Base-by-base conservation (phyloP, 1,140 invertebrate species). In the Rhyzopertha dominica region DNA sequence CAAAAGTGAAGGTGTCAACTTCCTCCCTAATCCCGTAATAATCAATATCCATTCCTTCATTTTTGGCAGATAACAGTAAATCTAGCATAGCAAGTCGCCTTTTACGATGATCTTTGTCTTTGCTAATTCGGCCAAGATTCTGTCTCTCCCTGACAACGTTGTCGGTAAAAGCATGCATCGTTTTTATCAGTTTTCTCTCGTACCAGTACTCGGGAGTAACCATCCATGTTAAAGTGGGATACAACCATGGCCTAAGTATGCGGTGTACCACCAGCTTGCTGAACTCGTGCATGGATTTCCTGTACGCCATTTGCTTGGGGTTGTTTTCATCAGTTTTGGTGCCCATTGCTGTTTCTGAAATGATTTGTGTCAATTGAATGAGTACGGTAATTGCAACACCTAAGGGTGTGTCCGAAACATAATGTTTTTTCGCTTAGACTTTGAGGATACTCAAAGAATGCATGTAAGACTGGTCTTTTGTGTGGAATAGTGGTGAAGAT, bases 1-100 rank as follows among this genome's bases (percentile, higher is more conserved):
- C 83, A 68, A 88, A 87, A 74, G 86, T 82, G 57, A 89, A 90
- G 0, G 85, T 89, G 61, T 89, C 84, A 3, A 88, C 84, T 74
- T 90, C 87, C 61, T 90, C 86, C 47, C 79, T 73, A 26, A 91
- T 86, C 42, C 86, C 85, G 16, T 69, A 43, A 34, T 79, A 66
- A 46, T 74, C 75, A 36, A 77, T 76, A 5, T 54, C 35, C 38
- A 65, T 69, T 12, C 74, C 68, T 39, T 71, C 58, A 30, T 73
- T 69, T 38, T 77, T 74, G 9, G 74, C 74, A 55, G 74, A 47
- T 24, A 91, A 65, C 7, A 91, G 56, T 49, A 91, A 71, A 72
- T 94, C 90, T 10, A 94, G 65, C 70, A 94, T 88, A 4, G 88
- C 86, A 7, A 84, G 58, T 37, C 78, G 73, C 43, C 75, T 78